Conservation (phyloP, 2,113 vertebrate genomes). For the Uropsilus gracilis region DNA sequence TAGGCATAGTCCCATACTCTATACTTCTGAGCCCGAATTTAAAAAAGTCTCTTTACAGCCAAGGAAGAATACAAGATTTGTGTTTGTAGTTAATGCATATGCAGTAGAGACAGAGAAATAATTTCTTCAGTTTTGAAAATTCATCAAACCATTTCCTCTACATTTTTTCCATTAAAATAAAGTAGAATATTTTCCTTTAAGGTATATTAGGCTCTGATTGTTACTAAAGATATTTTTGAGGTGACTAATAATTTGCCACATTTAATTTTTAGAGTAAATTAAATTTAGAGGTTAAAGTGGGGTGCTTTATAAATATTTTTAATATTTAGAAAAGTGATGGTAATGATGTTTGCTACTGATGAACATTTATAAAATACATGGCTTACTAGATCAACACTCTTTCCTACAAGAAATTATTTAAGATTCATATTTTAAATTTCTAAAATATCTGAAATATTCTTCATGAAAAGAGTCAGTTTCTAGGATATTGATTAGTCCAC, state of each 20-base stretch:
- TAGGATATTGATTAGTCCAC: neutral
- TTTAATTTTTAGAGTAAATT: constrained; percentile 46
- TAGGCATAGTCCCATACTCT: neutral
- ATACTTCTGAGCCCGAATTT: constrained; percentile 24
- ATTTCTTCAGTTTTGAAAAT: constrained; percentile 23
- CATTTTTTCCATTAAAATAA: neutral
- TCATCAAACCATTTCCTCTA: neutral
- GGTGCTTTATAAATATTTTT: neutral
- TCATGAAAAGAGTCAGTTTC: neutral
- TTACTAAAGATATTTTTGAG: constrained; percentile 25
- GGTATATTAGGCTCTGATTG: neutral
- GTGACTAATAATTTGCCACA: neutral
- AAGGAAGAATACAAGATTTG: neutral
- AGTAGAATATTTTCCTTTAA: constrained; percentile 44
- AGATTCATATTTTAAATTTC: constrained; percentile 35
- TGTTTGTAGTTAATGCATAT: neutral
- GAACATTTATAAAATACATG: constrained; percentile 31
- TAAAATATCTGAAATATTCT: constrained; percentile 32
- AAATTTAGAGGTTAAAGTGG: constrained; percentile 48
- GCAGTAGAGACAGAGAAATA: neutral
- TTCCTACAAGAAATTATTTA: constrained; percentile 54
- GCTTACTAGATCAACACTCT: neutral
- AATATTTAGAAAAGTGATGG: neutral
- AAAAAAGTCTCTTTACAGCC: neutral
- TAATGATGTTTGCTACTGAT: neutral